Base-by-base conservation (phyloP, 2,797 vertebrate species). In the Balearica regulorum region DNA sequence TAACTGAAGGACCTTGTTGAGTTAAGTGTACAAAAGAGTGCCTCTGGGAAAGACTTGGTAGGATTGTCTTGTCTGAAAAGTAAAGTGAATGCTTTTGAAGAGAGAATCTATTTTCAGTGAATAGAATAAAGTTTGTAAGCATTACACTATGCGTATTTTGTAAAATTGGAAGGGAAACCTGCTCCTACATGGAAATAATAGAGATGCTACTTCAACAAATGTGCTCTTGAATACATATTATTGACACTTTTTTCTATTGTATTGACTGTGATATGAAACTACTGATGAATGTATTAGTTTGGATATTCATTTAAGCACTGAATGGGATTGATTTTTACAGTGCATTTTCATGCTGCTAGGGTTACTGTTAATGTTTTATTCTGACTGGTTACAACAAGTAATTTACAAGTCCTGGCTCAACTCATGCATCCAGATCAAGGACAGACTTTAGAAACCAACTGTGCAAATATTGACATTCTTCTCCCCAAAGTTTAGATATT, bases 351-450 rank as follows among this genome's bases (percentile, higher is more conserved):
- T 81, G 61, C 80, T 89, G 58, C 37, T 68, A 11, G 39, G 15
- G 64, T 49, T 81, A 79, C 44, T 87, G 73, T 48, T 90, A 33
- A 44, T 83, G 28, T 79, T 95, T 79, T 72, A 48, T 95, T 97
- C 93, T 83, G 81, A 15, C n/a, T 89, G 71, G 21, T 73, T 90
- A 49, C 37, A 64, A 51, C 49, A 53, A 53, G 51, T 53, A 53
- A 20, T 87, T 93, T 93, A 43, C 43, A 43, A 43, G 43, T 83
- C 51, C 39, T 75, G 54, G 31, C 53, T 90, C 19, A 68, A 43
- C 24, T 71, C 28, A 3, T 49, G 46, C 4, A 6, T 78, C 55
- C 21, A n/a, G 75, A 87, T 82, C 19, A 68, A 81, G 64, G 83
- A 29, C 44, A 55, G 75, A 44, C 57, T 90, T 68, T 13, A 73